Conservation (phyloP, 2,113 vertebrate genomes). For the Cardinalis cardinalis region DNA sequence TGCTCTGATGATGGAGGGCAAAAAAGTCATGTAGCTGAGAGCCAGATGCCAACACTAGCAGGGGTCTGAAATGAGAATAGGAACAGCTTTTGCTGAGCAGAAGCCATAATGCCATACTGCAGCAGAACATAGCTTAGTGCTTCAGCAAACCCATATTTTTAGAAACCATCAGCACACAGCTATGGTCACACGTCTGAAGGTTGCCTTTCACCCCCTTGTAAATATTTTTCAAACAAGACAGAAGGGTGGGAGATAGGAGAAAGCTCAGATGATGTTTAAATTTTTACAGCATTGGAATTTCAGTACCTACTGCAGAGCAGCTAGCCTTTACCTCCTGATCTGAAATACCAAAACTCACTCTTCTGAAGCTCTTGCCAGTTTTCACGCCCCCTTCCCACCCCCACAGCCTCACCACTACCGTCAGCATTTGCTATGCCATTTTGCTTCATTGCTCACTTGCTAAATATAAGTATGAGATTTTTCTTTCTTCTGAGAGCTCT, state of each 20-base stretch:
- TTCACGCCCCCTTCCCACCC: constrained; percentile 13
- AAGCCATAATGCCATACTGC: constrained; percentile 11
- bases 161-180: constrained; percentile 11
- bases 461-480: constrained; percentile 50
- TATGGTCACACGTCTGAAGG: constrained; percentile 30
- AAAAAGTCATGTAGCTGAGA: neutral
- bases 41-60: constrained; percentile 3
- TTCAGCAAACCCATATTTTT: constrained; percentile 29
- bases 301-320: constrained; percentile 5
- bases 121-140: neutral
- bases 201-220: constrained; percentile 38
- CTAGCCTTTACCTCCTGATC: neutral
- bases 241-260: constrained; percentile 32
- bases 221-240: constrained; percentile 50
- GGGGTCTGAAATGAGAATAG: constrained; percentile 13
- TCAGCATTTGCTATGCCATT: constrained; percentile 52
- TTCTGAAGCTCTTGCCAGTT: constrained; percentile 38
- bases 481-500: constrained; percentile 16
- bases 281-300: neutral
- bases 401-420: constrained; percentile 29
- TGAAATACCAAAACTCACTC: neutral
- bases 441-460: constrained; percentile 43
- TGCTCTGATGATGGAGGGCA: neutral
- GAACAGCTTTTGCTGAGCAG: constrained; percentile 32
- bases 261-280: neutral